phyloP scores from a whole-genome alignment of 2,888 invertebrate species.

The Nemapogon koenigi region DNA sequence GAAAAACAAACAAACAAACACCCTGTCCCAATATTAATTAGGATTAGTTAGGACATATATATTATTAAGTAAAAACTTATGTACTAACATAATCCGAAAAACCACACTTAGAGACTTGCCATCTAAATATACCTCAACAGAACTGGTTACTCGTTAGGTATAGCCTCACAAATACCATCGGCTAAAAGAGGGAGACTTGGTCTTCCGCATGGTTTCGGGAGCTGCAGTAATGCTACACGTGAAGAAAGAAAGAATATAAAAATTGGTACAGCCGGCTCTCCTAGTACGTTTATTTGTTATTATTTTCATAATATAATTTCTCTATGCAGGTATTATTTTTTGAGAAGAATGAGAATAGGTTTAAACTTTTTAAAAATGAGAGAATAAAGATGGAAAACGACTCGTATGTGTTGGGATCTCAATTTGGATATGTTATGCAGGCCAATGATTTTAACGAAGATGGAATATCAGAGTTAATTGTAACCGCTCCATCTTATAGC shows the following conservation, averaged over 20 bases:
- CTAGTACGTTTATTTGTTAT: not conserved
- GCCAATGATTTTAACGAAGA: conserved; percentile 55
- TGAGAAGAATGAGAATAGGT: conserved; percentile 8
- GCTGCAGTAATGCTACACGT: too few species aligned
- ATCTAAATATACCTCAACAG: too few species aligned
- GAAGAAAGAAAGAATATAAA: not conserved
- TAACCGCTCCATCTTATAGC: conserved; percentile 61
- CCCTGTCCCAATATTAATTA: too few species aligned
- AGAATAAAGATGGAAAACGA: conserved; percentile 13
- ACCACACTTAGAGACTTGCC: too few species aligned
- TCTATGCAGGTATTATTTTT: conserved; percentile 22
- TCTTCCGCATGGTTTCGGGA: too few species aligned
- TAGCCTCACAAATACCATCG: too few species aligned
- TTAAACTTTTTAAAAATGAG: not conserved
- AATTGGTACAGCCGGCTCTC: not conserved
- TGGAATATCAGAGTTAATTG: conserved; percentile 59
- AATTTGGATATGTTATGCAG: conserved; percentile 63
- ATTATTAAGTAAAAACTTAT: too few species aligned
- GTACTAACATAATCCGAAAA: too few species aligned
- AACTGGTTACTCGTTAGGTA: too few species aligned
- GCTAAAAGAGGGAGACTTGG: too few species aligned
- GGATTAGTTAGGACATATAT: too few species aligned
- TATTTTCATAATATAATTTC: conserved; percentile 1
- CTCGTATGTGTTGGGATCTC: conserved; percentile 49
- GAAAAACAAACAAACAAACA: too few species aligned